phyloP scores from a whole-genome alignment of 1,140 invertebrate species.

The Dendroctonus valens region DNA sequence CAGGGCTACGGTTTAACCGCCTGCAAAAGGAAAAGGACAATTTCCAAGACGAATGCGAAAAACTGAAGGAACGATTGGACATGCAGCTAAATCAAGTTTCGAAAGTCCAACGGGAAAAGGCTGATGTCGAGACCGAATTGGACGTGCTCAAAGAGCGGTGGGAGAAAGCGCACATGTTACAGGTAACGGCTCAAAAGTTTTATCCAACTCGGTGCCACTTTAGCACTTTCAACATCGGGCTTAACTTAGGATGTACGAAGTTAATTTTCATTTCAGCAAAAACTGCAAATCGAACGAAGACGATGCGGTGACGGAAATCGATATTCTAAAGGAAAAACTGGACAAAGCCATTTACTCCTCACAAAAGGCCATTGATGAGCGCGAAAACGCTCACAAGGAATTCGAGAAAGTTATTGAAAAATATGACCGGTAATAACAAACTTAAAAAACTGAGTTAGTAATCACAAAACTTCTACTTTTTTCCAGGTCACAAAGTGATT shows the following conservation, averaged over 20 bases:
- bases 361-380: conserved; percentile 82
- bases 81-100: conserved; percentile 73
- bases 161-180: conserved; percentile 80
- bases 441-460: background rate
- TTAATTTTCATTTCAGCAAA: conserved; percentile 55
- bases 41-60: conserved; percentile 76
- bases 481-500: conserved; percentile 79
- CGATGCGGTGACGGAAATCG: conserved; percentile 78
- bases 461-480: background rate
- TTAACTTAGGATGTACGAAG: too few species aligned
- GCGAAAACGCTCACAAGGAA: conserved; percentile 84
- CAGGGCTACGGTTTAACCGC: conserved; percentile 68
- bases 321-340: conserved; percentile 84
- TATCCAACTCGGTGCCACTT: too few species aligned
- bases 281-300: conserved; percentile 84
- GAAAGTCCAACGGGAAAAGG: conserved; percentile 81
- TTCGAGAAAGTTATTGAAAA: conserved; percentile 90
- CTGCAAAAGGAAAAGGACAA: conserved; percentile 85
- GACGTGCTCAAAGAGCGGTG: conserved; percentile 83
- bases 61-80: conserved; percentile 77
- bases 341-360: conserved; percentile 79
- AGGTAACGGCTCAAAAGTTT: conserved; percentile 47
- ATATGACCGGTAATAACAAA: conserved; percentile 74
- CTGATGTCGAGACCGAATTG: conserved; percentile 78
- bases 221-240: too few species aligned